phyloP scores from a whole-genome alignment of 1,140 invertebrate species.

The Danaus plexippus region DNA sequence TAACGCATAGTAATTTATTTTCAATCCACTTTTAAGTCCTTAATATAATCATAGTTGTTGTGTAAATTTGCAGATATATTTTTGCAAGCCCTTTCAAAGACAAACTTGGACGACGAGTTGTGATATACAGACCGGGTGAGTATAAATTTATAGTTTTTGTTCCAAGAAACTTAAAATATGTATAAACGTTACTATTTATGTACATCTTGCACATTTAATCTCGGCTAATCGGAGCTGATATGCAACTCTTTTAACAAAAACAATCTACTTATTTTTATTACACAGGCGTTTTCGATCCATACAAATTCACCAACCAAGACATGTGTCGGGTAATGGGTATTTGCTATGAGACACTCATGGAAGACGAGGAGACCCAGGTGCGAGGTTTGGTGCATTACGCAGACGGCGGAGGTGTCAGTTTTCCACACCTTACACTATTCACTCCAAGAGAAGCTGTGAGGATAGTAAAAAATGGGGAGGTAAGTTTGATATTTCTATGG shows the following conservation, averaged over 20 bases:
- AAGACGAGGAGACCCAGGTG: slow-evolving; percentile 86
- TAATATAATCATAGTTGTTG: slow-evolving; percentile 2
- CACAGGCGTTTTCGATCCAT: slow-evolving; percentile 84
- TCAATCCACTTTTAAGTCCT: too few species aligned
- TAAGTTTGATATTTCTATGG: slow-evolving; percentile 37
- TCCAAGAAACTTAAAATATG: too few species aligned
- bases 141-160: slow-evolving; percentile 9
- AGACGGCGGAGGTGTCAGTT: slow-evolving; percentile 80
- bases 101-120: slow-evolving; percentile 80
- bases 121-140: slow-evolving; percentile 84
- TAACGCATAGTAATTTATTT: too few species aligned
- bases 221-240: too few species aligned
- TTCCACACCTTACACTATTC: slow-evolving; percentile 82
- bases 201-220: too few species aligned
- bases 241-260: background rate
- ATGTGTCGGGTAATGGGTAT: slow-evolving; percentile 85
- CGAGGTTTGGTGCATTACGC: slow-evolving; percentile 81
- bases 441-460: slow-evolving; percentile 83
- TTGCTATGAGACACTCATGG: slow-evolving; percentile 85
- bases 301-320: slow-evolving; percentile 83
- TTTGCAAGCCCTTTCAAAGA: slow-evolving; percentile 87
- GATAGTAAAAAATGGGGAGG: slow-evolving; percentile 86
- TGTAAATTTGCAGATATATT: slow-evolving; percentile 72
- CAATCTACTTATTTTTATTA: slow-evolving; percentile 18
- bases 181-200: too few species aligned